A percentile compares a stretch with the other conserved stretches of the same genome.
Evolutionary conservation across 2,113 vertebrate genomes (phyloP).

Genomic region (Takifugu bimaculatus): DNA sequence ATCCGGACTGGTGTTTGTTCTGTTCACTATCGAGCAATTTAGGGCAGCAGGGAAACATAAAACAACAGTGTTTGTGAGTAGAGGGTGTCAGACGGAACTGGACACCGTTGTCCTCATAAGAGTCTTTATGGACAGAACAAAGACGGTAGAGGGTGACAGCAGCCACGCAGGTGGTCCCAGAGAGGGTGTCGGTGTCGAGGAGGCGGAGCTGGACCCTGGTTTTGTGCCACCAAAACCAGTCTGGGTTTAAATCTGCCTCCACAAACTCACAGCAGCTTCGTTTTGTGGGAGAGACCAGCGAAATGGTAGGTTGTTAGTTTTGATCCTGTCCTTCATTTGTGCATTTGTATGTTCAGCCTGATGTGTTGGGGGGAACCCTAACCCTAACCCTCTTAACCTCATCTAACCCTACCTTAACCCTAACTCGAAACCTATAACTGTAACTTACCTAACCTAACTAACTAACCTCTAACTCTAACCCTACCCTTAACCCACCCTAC

Average conservation of each 20-base stretch:
- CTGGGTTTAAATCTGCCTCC: conserved; percentile 18
- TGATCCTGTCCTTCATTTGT: not conserved
- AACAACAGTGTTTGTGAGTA: conserved; percentile 8
- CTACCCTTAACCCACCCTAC: too few relatives aligned
- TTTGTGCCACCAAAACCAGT: too few relatives aligned
- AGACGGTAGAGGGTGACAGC: too few relatives aligned
- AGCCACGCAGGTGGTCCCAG: not conserved
- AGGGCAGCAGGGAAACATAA: conserved; percentile 1
- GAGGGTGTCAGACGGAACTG: conserved; percentile 37
- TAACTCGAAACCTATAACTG: too few relatives aligned
- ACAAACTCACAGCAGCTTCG: conserved; percentile 23
- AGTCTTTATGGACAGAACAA: conserved; percentile 26
- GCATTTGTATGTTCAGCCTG: too few relatives aligned
- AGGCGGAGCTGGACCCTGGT: conserved; percentile 32
- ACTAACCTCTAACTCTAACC: too few relatives aligned
- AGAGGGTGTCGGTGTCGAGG: not conserved
- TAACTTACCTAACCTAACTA: too few relatives aligned
- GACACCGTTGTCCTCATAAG: conserved; percentile 49
- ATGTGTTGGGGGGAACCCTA: too few relatives aligned
- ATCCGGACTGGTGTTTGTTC: conserved; percentile 6
- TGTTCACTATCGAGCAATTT: not conserved
- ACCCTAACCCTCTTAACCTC: too few relatives aligned
- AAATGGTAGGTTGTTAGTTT: conserved; percentile 55
- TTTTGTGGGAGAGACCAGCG: conserved; percentile 12
- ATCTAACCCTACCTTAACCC: too few relatives aligned